Percentiles rank a stretch among this genome's conserved stretches.
phyloP scores from a whole-genome alignment of 1,140 invertebrate genomes.

The Procambarus clarkii region DNA sequence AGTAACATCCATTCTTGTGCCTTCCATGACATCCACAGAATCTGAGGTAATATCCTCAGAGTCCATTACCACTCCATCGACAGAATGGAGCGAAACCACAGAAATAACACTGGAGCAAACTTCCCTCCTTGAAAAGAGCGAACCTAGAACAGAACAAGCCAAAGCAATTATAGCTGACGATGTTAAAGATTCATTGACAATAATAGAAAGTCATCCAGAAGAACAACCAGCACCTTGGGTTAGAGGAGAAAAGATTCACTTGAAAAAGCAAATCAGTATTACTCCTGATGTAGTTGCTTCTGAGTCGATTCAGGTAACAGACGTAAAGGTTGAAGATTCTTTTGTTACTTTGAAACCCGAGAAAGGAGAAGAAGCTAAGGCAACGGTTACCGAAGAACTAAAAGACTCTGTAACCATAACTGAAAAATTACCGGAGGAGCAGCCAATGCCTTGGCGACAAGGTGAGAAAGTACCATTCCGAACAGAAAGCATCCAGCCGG shows the following conservation, averaged over 20 bases:
- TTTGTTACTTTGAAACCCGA: slow-evolving; percentile 22
- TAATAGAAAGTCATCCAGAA: slow-evolving; percentile 57
- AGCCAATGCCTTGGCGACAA: slow-evolving; percentile 20
- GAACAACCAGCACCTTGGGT: slow-evolving; percentile 42
- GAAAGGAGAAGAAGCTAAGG: slow-evolving; percentile 45
- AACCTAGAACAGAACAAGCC: slow-evolving; percentile 52
- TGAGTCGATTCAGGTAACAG: slow-evolving; percentile 49
- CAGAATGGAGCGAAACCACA: slow-evolving; percentile 34
- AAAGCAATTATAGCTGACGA: slow-evolving; percentile 44
- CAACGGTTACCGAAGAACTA: slow-evolving; percentile 55
- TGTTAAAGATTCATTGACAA: slow-evolving; percentile 51
- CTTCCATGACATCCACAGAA: slow-evolving; percentile 62
- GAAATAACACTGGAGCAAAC: slow-evolving; percentile 44
- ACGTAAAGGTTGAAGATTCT: slow-evolving; percentile 49
- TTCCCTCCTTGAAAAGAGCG: slow-evolving; percentile 11
- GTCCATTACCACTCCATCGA: slow-evolving; percentile 38
- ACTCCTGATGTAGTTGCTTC: slow-evolving; percentile 50
- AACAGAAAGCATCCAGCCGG: slow-evolving; percentile 29
- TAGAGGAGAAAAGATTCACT: slow-evolving; percentile 51
- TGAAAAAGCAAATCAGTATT: slow-evolving; percentile 42
- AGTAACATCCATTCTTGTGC: slow-evolving; percentile 46
- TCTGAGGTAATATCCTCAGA: slow-evolving; percentile 43
- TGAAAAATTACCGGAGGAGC: slow-evolving; percentile 49
- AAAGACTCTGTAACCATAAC: slow-evolving; percentile 28
- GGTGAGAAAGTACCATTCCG: slow-evolving; percentile 43